Evolutionary conservation across 1,140 invertebrate species (phyloP).

Genomic region (Leptopilina clavipes): DNA sequence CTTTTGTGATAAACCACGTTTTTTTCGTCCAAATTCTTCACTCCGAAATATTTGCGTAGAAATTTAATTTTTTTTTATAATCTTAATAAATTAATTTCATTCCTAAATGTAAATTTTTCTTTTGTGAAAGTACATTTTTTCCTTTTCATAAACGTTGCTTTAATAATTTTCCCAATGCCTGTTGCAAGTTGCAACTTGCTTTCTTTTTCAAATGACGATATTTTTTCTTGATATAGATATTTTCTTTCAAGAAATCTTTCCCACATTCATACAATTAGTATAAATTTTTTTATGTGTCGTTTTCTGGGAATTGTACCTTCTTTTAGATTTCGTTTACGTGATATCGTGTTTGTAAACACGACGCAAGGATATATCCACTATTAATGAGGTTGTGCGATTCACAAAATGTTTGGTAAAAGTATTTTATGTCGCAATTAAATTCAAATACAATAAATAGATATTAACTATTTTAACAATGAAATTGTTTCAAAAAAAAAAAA

Average conservation of each 20-base stretch:
- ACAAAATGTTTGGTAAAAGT: neutral
- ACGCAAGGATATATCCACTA: neutral
- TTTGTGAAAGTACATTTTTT: neutral
- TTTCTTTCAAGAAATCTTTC: constrained; percentile 7
- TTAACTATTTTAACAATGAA: too few relatives aligned
- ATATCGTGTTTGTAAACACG: constrained; percentile 19
- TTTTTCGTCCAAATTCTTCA: too few relatives aligned
- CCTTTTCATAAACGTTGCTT: too few relatives aligned
- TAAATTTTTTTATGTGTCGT: neutral
- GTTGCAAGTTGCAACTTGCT: constrained; percentile 10
- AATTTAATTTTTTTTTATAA: too few relatives aligned
- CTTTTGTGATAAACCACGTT: too few relatives aligned
- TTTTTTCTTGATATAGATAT: neutral
- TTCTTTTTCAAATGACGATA: neutral
- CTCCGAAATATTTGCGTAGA: too few relatives aligned
- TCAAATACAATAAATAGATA: neutral
- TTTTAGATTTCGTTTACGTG: neutral
- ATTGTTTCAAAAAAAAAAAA: too few relatives aligned
- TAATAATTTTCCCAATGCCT: too few relatives aligned
- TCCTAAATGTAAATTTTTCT: too few relatives aligned
- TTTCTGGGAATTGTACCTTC: constrained; percentile 6
- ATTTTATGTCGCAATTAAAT: neutral
- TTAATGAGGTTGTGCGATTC: neutral
- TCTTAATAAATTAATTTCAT: too few relatives aligned
- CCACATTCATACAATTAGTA: neutral